Evolutionary conservation across 2,113 vertebrate species (phyloP), one percentile per base, ranked within the genome.

Genomic region (Cyprinodon variegatus): DNA sequence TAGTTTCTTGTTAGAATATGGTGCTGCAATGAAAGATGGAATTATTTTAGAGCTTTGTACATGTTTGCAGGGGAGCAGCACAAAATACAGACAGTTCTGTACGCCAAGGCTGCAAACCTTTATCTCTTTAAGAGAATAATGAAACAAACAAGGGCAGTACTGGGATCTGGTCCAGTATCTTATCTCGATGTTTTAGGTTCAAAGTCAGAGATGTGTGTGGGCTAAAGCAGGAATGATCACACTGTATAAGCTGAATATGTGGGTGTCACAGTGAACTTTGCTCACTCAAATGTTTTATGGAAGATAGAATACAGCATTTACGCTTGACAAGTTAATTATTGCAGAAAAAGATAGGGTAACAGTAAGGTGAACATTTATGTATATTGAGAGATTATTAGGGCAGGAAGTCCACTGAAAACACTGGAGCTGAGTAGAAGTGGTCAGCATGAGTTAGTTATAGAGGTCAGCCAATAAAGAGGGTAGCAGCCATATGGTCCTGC

Each of bases 401-500:
- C 45, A 64, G 45, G 20, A 60, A 11, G 46, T 70, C 59, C 0
- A 12, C 57, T 61, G 75, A 70, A 79, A 77, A 74, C 71, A 66
- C 59, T 41, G 40, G 68, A 75, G 83, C 71, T 84, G 66, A 29
- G 71, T 11, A 13, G 65, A 50, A 63, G 61, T 60, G 20, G 4
- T 72, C 72, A 73, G 77, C 17, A 11, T 65, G 83, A 37, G 45
- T 62, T 66, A 46, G 64, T 4, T 66, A 17, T 38, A 61, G 78
- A 84, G 80, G 78, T 86, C 87, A 82, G 82, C 72, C 77, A 77
- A 50, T 11, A 48, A 14, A 61, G 10, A 74, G 40, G 68, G 41
- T 75, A 45, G 67, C 40, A 20, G 79, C 77, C 90, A 90, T 89
- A 88, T 89, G 89, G 79, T 62, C 68, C 2, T 46, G 48, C 57